Evolutionary conservation across 2,797 vertebrate species (phyloP), one percentile per base, ranked within the genome.

Genomic region (Acrossocheilus fasciatus): DNA sequence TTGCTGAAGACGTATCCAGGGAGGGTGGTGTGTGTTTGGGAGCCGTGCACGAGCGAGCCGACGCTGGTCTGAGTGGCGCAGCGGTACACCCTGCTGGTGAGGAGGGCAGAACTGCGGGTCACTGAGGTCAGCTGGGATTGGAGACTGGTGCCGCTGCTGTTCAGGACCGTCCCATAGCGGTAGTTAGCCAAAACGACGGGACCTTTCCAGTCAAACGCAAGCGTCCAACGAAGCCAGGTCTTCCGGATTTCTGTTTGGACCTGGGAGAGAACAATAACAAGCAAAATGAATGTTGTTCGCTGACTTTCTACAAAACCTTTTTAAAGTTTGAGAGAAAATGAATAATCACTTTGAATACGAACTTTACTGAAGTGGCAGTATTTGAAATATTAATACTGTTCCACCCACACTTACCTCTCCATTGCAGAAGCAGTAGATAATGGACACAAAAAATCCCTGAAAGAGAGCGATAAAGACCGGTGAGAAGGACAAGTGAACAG

Each of bases 381-480:
- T 70, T 59, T 73, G 5, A 70, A 57, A 73, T 30, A 41, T 73
- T 0, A 12, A 73, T 26, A 15, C 4, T 26, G 23, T n/a, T 72
- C 1, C 18, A 70, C 66, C 52, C 26, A 18, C 43, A 93, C 96
- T 95, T 91, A 98, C 97, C 96, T 98, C 97, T 82, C 97, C 97
- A 4, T 98, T 98, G 93, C 97, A 98, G 93, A 95, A 98, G 90
- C 97, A 98, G 85, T 98, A 98, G 87, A 98, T 96, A 82, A 98
- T 95, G 68, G 97, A 97, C 88, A 98, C 97, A 89, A 98, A 98
- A 91, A 98, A 98, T 20, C 97, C 97, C 97, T 98, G 92, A 11
- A 89, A 90, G 86, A 84, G 41, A 90, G 78, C 34, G 92, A 68
- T 88, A 52, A 3, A 73, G 87, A 2, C 62, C 2, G 2, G 45